Conservation (phyloP, 1,140 invertebrate genomes). For the Octopus sinensis region DNA sequence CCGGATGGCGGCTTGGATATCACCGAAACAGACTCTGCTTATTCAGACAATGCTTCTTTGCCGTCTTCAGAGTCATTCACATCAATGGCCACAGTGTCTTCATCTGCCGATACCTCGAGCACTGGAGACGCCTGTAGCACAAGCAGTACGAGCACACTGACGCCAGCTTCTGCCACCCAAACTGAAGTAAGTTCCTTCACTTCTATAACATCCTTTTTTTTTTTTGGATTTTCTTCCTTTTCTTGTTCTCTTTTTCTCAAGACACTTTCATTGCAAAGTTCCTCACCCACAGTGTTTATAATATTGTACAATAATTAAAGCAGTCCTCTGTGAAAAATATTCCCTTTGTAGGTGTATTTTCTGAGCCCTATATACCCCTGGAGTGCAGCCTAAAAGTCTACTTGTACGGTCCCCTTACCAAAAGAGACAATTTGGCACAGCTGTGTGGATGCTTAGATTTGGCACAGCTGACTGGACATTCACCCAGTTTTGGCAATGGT, state of each 20-base stretch:
- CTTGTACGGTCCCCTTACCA: no score
- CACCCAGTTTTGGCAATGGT: no score
- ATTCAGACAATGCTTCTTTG: conserved; percentile 91
- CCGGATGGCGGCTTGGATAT: conserved; percentile 69
- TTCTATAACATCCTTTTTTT: background rate
- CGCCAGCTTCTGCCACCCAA: conserved; percentile 29
- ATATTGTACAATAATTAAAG: no score
- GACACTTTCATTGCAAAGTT: no score
- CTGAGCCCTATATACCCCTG: no score
- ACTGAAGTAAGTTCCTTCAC: conserved; percentile 38
- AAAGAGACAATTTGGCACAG: no score
- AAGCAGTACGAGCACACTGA: conserved; percentile 36
- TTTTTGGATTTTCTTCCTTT: background rate
- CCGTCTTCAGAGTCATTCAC: conserved; percentile 85
- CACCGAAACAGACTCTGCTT: conserved; percentile 84
- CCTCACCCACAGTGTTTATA: no score
- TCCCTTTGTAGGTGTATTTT: no score
- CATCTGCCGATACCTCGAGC: conserved; percentile 43
- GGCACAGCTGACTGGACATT: no score
- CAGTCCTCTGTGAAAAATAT: no score
- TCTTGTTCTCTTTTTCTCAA: background rate
- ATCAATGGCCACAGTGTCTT: conserved; percentile 61
- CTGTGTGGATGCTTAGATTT: no score
- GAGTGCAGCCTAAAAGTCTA: no score
- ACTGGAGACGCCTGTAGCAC: conserved; percentile 44